Evolutionary conservation across 2,888 invertebrate species (phyloP), one percentile per base, ranked within the genome.

Genomic region (Drosophila niveifrons): DNA sequence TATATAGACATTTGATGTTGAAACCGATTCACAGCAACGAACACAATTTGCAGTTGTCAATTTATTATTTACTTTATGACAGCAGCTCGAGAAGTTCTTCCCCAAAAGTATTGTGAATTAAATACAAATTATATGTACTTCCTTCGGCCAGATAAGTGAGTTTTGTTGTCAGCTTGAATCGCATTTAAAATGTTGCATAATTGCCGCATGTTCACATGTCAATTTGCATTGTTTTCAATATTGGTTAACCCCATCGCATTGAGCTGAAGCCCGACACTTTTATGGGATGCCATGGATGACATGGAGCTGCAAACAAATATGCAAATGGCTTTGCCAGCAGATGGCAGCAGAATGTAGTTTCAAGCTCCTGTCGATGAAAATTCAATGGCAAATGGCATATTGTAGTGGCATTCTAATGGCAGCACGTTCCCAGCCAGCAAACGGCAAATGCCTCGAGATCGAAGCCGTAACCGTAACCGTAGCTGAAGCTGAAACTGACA

Each of bases 401-500:
- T 85, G 85, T 77, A 89, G 77, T 82, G 89, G 77, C 82, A 67
- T 56, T 66, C 89, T 86, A 88, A 86, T 88, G 84, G 87, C 71
- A 77, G 68, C 78, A 80, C 77, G 80, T 77, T 76, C 55, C 72
- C 44, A 28, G 46, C 46, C 58, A 44, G 43, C 46, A 46, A 51
- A 23, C 43, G n/a, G 29, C 44, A 44, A 11, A n/a, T 18, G 10
- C 41, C 7, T 3, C 17, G 41, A 34, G 44, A 11, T 36, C 18
- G 8, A 65, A 53, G 36, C 23, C 23, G 23, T 23, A 23, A 23
- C 23, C 23, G 23, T 23, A 67, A 50, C 15, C 8, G 28, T 11
- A 23, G 28, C 4, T 29, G 11, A 9, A 51, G 43, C 7, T 41
- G 29, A 3, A 36, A 43, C 10, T 59, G 63, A 57, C 72, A 55